Evolutionary conservation across 2,113 vertebrate species (phyloP), one percentile per base, ranked within the genome.

Genomic region (Ptilonorhynchus violaceus): DNA sequence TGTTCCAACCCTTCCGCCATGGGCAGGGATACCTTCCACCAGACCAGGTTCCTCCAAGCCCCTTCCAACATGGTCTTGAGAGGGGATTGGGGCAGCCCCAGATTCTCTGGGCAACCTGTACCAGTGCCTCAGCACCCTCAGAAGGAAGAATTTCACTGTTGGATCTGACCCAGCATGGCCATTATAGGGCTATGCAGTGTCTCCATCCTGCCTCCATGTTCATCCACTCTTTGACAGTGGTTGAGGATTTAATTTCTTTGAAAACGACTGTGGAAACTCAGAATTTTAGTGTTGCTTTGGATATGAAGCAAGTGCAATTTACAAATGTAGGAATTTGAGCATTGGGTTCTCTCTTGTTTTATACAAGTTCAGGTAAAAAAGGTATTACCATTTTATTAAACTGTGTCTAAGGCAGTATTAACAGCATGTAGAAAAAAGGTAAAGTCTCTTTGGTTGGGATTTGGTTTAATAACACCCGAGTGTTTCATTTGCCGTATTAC

Each of bases 361-460:
- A 16, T 6, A 27, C 28, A 52, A 24, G 44, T 9, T 35, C 10
- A 33, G 56, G 30, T 24, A 37, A 56, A 69, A 58, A 25, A 37
- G 25, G 5, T 19, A 6, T 31, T 39, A 15, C 19, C 4, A 0
- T 21, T 84, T 47, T 15, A 30, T 35, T 46, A 52, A 60, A 25
- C 55, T 18, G 22, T 18, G 9, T 31, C 41, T 8, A 24, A 11
- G 25, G 44, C 0, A 18, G 15, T 7, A 6, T 28, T 47, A 33
- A 37, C 37, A 69, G 33, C 55, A 23, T 0, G 2, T 0, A 22
- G 25, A 25, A 68, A 53, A 50, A 66, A 67, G 28, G 4, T 70
- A 1, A 28, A 15, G 14, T 37, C 5, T 6, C 2, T 44, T 31
- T 6, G 17, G 12, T 44, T 35, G 39, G 39, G 52, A 44, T 11